phyloP scores from a whole-genome alignment of 2,113 vertebrate species.

The Nesospiza acunhae region DNA sequence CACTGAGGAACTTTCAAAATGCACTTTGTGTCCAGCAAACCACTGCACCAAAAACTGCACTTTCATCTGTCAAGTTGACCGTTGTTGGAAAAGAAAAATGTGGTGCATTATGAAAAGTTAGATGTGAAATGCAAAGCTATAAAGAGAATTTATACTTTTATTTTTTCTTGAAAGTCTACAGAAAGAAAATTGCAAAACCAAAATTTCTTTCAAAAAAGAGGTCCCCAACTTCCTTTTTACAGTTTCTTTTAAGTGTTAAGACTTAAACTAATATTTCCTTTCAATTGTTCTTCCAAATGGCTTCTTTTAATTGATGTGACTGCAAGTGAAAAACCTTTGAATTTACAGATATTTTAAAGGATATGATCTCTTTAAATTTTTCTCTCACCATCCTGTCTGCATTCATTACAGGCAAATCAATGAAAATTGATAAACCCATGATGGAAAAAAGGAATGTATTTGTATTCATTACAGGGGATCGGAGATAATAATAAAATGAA shows the following conservation, averaged over 20 bases:
- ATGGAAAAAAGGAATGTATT: conserved; percentile 74
- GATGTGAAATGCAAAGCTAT: background rate
- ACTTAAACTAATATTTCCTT: conserved; percentile 32
- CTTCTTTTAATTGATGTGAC: conserved; percentile 67
- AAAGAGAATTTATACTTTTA: background rate
- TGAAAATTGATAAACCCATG: conserved; percentile 80
- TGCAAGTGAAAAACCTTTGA: conserved; percentile 40
- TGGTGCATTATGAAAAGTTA: background rate
- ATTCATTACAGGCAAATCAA: conserved; percentile 76
- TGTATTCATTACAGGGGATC: conserved; percentile 77
- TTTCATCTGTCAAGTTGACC: conserved; percentile 10
- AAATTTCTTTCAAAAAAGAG: background rate
- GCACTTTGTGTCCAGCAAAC: background rate
- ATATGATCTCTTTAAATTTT: conserved; percentile 42
- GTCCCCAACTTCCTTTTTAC: background rate
- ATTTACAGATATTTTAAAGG: conserved; percentile 64
- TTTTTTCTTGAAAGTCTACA: background rate
- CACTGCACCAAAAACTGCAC: background rate
- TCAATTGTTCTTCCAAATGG: conserved; percentile 53
- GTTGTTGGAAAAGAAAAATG: conserved; percentile 47
- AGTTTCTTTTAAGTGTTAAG: conserved; percentile 32
- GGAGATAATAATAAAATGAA: conserved; percentile 79
- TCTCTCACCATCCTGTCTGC: conserved; percentile 27
- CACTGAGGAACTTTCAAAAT: background rate
- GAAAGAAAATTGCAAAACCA: background rate